A percentile compares a stretch with the other conserved stretches of the same genome.
Conservation (phyloP, 1,140 invertebrate genomes). For the Heterodera carotae region DNA sequence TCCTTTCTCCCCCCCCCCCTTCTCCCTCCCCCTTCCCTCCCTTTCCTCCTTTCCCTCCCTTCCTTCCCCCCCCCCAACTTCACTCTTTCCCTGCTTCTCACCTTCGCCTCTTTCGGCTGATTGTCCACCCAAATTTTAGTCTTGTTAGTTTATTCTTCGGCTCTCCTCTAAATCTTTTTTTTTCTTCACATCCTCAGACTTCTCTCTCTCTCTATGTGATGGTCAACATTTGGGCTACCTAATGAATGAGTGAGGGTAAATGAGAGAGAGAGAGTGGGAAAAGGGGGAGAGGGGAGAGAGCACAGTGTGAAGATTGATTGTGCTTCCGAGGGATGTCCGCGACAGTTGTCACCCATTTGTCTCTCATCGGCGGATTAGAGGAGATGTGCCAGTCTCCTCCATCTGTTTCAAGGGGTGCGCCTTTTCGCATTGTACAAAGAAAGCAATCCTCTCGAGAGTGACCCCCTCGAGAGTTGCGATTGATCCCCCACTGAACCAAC, state of each 20-base stretch:
- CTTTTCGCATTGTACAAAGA: background rate
- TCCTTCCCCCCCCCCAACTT: too few species aligned
- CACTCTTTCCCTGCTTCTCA: too few species aligned
- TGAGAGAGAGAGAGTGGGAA: background rate
- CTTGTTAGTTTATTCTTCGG: too few species aligned
- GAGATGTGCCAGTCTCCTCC: background rate
- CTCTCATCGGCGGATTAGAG: background rate
- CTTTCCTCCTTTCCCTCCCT: too few species aligned
- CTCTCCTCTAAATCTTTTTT: too few species aligned
- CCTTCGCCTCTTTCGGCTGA: too few species aligned
- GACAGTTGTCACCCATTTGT: background rate
- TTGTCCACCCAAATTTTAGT: too few species aligned
- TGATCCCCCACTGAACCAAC: background rate
- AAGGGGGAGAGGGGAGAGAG: background rate
- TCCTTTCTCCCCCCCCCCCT: too few species aligned
- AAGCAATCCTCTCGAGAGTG: background rate
- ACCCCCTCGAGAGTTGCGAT: background rate
- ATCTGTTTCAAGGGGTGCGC: background rate
- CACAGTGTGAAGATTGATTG: background rate
- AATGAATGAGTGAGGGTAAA: background rate
- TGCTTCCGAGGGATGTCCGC: background rate
- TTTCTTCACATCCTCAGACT: background rate
- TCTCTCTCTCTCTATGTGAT: background rate
- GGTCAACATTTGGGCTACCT: background rate
- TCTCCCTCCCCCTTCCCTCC: too few species aligned